Conservation (phyloP, 2,888 invertebrate genomes). For the Drosophila ezoana region DNA sequence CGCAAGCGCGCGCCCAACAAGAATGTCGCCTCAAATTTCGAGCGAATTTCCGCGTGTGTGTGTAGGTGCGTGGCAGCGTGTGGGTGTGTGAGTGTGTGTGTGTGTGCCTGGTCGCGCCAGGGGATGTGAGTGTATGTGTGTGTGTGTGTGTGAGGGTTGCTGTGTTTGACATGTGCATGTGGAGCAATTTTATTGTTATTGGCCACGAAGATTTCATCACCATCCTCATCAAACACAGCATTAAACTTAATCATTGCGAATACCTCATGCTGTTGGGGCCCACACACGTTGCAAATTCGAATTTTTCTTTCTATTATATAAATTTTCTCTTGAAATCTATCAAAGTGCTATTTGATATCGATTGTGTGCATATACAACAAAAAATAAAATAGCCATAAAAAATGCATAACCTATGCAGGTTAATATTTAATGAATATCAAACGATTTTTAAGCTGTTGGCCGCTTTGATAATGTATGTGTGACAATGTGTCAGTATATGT, state of each 20-base stretch:
- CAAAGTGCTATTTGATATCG: constrained; percentile 5
- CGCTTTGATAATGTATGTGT: no score
- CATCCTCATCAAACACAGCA: constrained; percentile 35
- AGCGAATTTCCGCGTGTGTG: constrained; percentile 42
- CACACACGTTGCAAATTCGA: constrained; percentile 26
- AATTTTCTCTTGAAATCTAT: background rate
- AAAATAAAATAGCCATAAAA: no score
- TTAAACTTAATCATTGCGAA: constrained; percentile 17
- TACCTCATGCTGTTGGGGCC: constrained; percentile 21
- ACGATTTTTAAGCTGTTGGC: background rate
- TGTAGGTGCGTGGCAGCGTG: constrained; percentile 15
- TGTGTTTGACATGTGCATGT: constrained; percentile 71
- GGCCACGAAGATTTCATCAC: constrained; percentile 63
- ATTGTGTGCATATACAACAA: background rate
- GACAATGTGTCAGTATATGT: background rate
- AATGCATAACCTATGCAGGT: constrained; percentile 1
- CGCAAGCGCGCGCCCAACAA: constrained; percentile 16
- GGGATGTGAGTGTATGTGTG: constrained; percentile 13
- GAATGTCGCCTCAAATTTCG: constrained; percentile 65
- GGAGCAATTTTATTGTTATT: constrained; percentile 55
- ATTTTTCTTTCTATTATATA: constrained; percentile 2
- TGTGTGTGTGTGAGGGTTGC: constrained; percentile 27
- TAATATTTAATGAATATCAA: background rate
- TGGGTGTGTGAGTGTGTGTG: background rate
- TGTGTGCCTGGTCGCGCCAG: constrained; percentile 40